Evolutionary conservation across 2,888 invertebrate species (phyloP), one percentile per base, ranked within the genome.

Genomic region (Anticlea derivata): DNA sequence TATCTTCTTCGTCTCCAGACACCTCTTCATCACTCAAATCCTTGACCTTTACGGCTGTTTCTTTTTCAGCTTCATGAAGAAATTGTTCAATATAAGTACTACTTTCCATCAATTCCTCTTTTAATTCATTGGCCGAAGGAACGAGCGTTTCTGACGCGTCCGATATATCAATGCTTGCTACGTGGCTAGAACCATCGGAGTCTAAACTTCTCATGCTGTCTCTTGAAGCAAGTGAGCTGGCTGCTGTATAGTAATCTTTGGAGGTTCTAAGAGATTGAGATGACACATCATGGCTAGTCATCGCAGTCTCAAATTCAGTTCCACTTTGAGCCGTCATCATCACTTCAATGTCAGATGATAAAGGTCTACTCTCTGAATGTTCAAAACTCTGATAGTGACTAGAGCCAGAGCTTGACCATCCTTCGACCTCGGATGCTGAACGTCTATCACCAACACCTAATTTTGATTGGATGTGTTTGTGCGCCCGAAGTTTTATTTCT

Each of bases 121-220:
- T 94, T 38, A 95, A 82, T 77, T 97, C 97, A 72, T 95, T 94
- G 5, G 96, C 95, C 1, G 98, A 98, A 7, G 98, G 97, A 6
- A 99, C 95, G 5, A 99, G 84, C 1, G 98, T 99, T 86, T 98
- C 98, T 0, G 98, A 98, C 17, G 95, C 92, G 80, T 98, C 98
- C 23, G 98, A 98, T 26, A 97, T 94, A 84, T 97, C 97, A 58
- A 97, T 93, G 72, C 97, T 97, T 0, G 95, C 97, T 49, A 97
- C 91, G 78, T 97, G 95, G 10, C 96, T 97, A 0, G 97, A 97
- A 60, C 96, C 96, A 80, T 97, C 95, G 1, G 97, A 97, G 72
- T 97, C 96, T 31, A 97, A 88, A 51, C 97, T 97, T 74, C 95
- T 96, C 94, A 97, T 96, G 57, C 97, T 97, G 73, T 96, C 97